Conservation (phyloP, 2,888 invertebrate species). For the Octodonta nipae region DNA sequence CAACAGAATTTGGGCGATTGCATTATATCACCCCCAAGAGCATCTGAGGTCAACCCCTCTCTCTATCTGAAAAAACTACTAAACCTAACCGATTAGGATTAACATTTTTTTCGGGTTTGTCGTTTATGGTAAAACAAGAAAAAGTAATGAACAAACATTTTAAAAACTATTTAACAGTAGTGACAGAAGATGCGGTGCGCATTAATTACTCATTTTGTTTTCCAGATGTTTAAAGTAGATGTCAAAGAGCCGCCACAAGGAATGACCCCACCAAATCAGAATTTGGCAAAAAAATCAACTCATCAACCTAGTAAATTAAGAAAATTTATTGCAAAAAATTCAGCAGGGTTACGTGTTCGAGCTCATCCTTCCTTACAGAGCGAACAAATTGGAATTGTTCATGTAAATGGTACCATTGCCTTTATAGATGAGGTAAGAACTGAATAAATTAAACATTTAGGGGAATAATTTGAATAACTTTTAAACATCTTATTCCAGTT, state of each 20-base stretch:
- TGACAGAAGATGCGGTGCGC: no score
- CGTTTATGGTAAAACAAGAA: no score
- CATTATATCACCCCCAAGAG: no score
- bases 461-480: no score
- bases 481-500: not conserved
- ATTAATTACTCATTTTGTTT: conserved; percentile 4
- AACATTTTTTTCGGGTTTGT: no score
- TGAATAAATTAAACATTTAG: not conserved
- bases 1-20: no score
- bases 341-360: conserved; percentile 76
- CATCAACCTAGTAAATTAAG: conserved; percentile 59
- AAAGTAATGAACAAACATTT: no score
- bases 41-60: no score
- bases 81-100: no score
- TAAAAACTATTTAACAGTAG: no score
- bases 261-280: conserved; percentile 57
- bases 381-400: conserved; percentile 81
- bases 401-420: conserved; percentile 70
- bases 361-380: conserved; percentile 86
- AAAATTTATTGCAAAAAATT: conserved; percentile 68
- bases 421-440: conserved; percentile 78
- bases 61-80: no score
- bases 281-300: conserved; percentile 46
- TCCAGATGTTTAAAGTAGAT: conserved; percentile 65
- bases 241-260: conserved; percentile 73